Base-by-base conservation (phyloP, 2,113 vertebrate species). In the Hydropotes inermis region DNA sequence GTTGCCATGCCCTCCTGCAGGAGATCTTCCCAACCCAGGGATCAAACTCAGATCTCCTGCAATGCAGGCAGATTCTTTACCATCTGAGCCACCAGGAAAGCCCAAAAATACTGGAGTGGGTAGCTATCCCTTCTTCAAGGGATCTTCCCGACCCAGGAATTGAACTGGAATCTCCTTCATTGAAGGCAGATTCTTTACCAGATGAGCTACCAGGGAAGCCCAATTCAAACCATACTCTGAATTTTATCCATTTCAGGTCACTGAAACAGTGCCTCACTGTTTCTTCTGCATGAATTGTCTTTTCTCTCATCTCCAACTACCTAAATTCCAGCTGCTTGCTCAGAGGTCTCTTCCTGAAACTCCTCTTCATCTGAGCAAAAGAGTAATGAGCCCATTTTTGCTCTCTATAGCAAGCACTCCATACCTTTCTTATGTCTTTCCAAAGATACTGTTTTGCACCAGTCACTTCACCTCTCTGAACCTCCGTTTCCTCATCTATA, bases 271-370 rank as follows among this genome's bases (percentile, higher is more conserved):
- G 83, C 58, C 36, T 96, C 50, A 78, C 17, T 55, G 12, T 54
- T 95, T 96, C 61, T 57, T 74, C 33, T 27, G 76, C 70, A 30
- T 54, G 25, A 93, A 84, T 55, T 50, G 39, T n/a, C 61, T 95
- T 94, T 30, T n/a, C 43, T 95, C 64, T 84, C 39, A n/a, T 92
- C 28, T 89, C 85, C 83, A 78, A 9, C 74, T 74, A 43, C 17
- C 76, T 88, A 60, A 91, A 88, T 96, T 83, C 33, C 50, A 81
- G 78, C 92, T 96, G 58, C 27, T 45, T 47, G 33, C 57, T 95
- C 84, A 79, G 70, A 84, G 84, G 19, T 87, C 52, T 86, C 50
- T 82, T 94, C 30, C 39, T 50, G 57, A 43, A 94, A 36, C 12
- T 95, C 90, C 28, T 61, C 55, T 95, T 58, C 39, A 7, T 82